Percentiles rank a stretch among this genome's conserved stretches.
phyloP scores from a whole-genome alignment of 2,888 invertebrate genomes.

The Craniophora ligustri region DNA sequence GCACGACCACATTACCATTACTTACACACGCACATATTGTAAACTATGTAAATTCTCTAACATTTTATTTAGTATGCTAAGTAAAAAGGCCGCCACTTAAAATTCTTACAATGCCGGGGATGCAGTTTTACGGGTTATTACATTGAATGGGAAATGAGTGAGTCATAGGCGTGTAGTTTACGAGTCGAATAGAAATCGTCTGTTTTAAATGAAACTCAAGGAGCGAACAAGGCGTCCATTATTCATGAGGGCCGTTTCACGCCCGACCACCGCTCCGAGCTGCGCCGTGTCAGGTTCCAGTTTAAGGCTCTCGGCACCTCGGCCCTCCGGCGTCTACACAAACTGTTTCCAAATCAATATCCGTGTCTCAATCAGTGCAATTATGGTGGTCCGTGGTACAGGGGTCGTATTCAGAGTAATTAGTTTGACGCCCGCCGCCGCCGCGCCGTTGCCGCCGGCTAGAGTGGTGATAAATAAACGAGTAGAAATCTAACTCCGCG shows the following conservation, averaged over 20 bases:
- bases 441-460: conserved; percentile 59
- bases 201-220: conserved; percentile 87
- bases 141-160: conserved; percentile 86
- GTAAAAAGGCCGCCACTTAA: conserved; percentile 75
- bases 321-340: conserved; percentile 61
- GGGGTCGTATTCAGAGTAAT: conserved; percentile 80
- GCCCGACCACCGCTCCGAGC: conserved; percentile 66
- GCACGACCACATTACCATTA: conserved; percentile 47
- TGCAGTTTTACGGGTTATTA: conserved; percentile 86
- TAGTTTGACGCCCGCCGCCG: conserved; percentile 82
- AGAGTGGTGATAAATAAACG: conserved; percentile 76
- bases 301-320: conserved; percentile 14
- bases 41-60: conserved; percentile 43
- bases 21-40: conserved; percentile 41
- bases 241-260: conserved; percentile 84
- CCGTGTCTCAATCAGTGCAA: conserved; percentile 87
- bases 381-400: conserved; percentile 77
- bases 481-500: conserved; percentile 50
- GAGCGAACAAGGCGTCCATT: conserved; percentile 84
- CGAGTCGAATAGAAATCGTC: conserved; percentile 87
- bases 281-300: conserved; percentile 36
- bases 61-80: conserved; percentile 70
- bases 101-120: conserved; percentile 77
- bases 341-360: conserved; percentile 86
- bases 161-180: conserved; percentile 85